A percentile compares a stretch with the other conserved stretches of the same genome.
phyloP scores from a whole-genome alignment of 2,797 vertebrate species.

The Orientallactaga sibirica region DNA sequence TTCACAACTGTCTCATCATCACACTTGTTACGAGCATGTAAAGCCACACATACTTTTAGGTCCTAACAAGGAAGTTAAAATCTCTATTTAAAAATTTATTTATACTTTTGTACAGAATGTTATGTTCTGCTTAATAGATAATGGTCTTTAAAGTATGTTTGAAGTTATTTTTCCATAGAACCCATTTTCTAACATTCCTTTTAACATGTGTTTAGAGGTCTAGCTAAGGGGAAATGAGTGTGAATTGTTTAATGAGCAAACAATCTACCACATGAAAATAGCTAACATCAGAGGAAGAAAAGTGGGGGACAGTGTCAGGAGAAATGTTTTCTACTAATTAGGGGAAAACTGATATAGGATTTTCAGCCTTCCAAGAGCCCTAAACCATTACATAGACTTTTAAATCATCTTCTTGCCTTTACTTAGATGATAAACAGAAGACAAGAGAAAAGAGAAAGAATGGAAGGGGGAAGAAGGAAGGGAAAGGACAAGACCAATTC shows the following conservation, averaged over 20 bases:
- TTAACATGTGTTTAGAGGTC: constrained; percentile 18
- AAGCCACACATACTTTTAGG: neutral
- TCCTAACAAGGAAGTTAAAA: constrained; percentile 9
- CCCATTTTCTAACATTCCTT: constrained; percentile 12
- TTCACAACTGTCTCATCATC: neutral
- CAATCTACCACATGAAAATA: neutral
- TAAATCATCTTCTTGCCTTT: neutral
- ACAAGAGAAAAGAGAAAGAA: fast-evolving
- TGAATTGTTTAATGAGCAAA: constrained; percentile 3
- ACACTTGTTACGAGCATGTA: neutral
- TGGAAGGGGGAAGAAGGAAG: too few relatives aligned
- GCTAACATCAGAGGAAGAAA: neutral
- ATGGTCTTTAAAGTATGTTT: neutral
- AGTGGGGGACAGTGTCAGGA: neutral
- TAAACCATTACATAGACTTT: neutral
- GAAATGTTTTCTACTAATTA: constrained; percentile 5
- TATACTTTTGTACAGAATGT: constrained; percentile 27
- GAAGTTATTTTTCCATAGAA: constrained; percentile 42
- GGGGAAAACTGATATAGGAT: neutral
- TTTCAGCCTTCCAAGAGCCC: neutral
- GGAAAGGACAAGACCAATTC: neutral
- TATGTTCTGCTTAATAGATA: constrained; percentile 24
- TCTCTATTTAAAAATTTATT: constrained; percentile 24
- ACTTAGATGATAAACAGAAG: too few relatives aligned
- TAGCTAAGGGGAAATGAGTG: neutral